Base-by-base conservation (phyloP, 2,113 vertebrate species). In the Microcebus lehilahytsara region DNA sequence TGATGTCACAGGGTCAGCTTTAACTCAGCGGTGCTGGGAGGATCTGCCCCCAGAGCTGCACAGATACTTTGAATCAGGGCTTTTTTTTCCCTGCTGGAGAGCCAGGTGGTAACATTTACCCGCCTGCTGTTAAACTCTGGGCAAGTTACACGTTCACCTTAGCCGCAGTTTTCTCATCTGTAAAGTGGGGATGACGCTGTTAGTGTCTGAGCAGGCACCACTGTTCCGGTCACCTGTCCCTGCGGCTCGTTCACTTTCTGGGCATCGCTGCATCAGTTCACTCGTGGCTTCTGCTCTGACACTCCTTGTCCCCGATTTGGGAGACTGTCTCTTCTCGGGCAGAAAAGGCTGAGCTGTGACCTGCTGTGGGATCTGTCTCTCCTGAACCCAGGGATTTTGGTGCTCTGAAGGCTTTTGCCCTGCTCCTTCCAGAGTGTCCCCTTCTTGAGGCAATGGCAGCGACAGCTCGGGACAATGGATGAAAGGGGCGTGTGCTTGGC, bases 41-140 rank as follows among this genome's bases (percentile, higher is more conserved):
- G 4, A 2, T 1, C 22, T 20, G 0, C 32, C 14, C 71, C 40
- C 2, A 4, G 83, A 60, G 11, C 56, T 6, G 46, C 58, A 23
- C 20, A 2, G 0, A 23, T 62, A 3, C 67, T 2, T 3, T 3
- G 11, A 2, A n/a, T 27, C 9, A 3, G 9, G 25, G 32, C 40
- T 23, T 32, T 60, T 51, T 32, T 51, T 53, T 42, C 42, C 4
- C 34, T 30, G 1, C 14, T 0, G 4, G 42, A 19, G 40, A 42
- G 30, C 53, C 25, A 3, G n/a, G 30, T 14, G 23, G 37, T 13
- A 3, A 14, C 51, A 2, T 40, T 64, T 16, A 17, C 67, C 37
- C 23, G 40, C 37, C 4, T 40, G 11, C 22, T 25, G 4, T 16
- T 7, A 3, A 37, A 19, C 69, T 8, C 12, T 2, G 13, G 69